A percentile compares a stretch with the other conserved stretches of the same genome.
Conservation (phyloP, 2,797 vertebrate species). For the Manis javanica region DNA sequence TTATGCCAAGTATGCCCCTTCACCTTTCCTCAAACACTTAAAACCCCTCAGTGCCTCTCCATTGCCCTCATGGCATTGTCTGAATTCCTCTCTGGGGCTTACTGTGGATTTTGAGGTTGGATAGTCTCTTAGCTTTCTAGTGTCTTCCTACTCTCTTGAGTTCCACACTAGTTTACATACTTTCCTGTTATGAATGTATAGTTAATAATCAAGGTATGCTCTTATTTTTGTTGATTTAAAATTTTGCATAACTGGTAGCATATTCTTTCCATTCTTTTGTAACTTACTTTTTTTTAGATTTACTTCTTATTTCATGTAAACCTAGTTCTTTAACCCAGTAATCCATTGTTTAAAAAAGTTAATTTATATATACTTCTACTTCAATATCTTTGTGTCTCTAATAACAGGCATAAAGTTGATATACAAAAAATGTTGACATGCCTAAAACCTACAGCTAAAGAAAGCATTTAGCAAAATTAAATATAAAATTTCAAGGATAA, state of each 20-base stretch:
- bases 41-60: background rate
- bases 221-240: background rate
- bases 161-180: background rate
- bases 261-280: background rate
- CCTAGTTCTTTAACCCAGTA: background rate
- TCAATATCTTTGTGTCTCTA: background rate
- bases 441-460: background rate
- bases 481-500: background rate
- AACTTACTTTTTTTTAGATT: background rate
- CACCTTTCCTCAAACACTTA: background rate
- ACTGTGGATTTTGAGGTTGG: background rate
- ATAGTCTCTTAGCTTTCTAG: background rate
- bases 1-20: background rate
- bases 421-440: background rate
- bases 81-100: background rate
- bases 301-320: background rate
- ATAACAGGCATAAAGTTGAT: background rate
- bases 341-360: slow-evolving; percentile 10
- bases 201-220: background rate
- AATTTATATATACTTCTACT: background rate
- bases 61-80: background rate
- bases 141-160: background rate
- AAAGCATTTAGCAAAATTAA: background rate
- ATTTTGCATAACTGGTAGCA: background rate
- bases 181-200: background rate